Evolutionary conservation across 2,888 invertebrate genomes (phyloP), one percentile per base, ranked within the genome.

Genomic region (Aphidoletes aphidimyza): DNA sequence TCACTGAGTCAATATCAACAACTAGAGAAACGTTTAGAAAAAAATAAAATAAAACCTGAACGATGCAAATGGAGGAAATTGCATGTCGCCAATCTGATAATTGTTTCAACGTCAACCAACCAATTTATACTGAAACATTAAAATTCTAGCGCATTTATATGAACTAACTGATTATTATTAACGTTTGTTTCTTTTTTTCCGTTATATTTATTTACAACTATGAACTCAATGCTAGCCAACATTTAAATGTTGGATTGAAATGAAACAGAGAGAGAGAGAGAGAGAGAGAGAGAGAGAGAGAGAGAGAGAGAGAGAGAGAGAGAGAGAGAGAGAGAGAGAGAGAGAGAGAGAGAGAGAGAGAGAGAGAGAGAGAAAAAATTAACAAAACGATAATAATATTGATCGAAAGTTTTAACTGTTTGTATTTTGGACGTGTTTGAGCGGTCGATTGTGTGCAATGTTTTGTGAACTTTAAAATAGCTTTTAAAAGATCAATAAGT

Each of bases 101-200:
- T 69, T 1, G 30, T 30, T n/a, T 3, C 22, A 47, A 11, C n/a
- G 54, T 3, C 2, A 14, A 5, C 22, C n/a, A n/a, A n/a, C n/a
- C n/a, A n/a, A n/a, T n/a, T n/a, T n/a, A n/a, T n/a, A n/a, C n/a
- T n/a, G 22, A 54, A 22, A 22, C 54, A 14, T 69, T 1, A 69
- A 69, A 69, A 69, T 69, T 69, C 69, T 69, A 34, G 34, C 26
- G 26, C 69, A 34, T n/a, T n/a, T n/a, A 69, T 69, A 8, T 69
- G 34, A 14, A 26, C 2, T 26, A 54, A 26, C 54, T 26, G 22
- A 3, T 47, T 54, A 54, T 2, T 17, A 2, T 11, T 2, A 47
- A 47, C 47, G 3, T 6, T 47, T 47, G 47, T 17, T 47, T 47
- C 19, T 47, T 11, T 47, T 6, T 6, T 17, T 47, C 8, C 19